These are phyloP conservation scores for Galbula dea DNA, from an alignment of 2,113 vertebrate species.

Conservation along the genomic window DNA sequence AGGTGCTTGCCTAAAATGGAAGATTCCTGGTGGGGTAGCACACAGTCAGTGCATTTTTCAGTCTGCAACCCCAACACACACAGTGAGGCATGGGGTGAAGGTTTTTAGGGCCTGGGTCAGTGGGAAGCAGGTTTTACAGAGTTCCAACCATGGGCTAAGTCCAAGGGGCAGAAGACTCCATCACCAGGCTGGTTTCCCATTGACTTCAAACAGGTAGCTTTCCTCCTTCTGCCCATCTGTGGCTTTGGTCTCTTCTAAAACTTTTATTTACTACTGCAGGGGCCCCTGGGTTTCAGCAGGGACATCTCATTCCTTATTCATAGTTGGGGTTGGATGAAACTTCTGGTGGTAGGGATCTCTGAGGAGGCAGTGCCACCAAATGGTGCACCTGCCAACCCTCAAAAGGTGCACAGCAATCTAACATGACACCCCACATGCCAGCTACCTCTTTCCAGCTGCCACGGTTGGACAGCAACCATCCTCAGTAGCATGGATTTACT, in stretches of 20 bases:
- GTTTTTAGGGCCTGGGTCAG: background rate
- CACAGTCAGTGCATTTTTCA: background rate
- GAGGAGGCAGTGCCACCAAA: background rate
- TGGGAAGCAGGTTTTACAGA: background rate
- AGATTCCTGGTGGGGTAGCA: background rate
- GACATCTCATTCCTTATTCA: rapidly evolving
- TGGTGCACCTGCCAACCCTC: background rate
- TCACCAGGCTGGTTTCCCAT: background rate
- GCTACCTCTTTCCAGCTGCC: background rate
- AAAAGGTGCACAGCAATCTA: background rate
- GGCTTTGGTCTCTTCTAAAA: background rate
- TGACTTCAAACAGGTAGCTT: background rate
- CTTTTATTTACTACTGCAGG: background rate
- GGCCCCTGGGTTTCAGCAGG: background rate
- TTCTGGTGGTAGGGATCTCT: background rate
- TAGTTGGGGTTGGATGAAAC: background rate
- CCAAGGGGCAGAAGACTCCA: background rate
- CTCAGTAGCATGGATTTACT: background rate
- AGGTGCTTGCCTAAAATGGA: background rate
- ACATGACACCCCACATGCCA: rapidly evolving
- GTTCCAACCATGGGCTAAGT: background rate
- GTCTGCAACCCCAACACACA: background rate
- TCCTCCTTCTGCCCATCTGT: background rate
- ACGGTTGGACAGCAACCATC: background rate
- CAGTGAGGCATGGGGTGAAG: background rate